These are phyloP conservation scores for Rhinichthys osculus DNA, from an alignment of 2,797 vertebrate genomes.

Conservation along the genomic window DNA sequence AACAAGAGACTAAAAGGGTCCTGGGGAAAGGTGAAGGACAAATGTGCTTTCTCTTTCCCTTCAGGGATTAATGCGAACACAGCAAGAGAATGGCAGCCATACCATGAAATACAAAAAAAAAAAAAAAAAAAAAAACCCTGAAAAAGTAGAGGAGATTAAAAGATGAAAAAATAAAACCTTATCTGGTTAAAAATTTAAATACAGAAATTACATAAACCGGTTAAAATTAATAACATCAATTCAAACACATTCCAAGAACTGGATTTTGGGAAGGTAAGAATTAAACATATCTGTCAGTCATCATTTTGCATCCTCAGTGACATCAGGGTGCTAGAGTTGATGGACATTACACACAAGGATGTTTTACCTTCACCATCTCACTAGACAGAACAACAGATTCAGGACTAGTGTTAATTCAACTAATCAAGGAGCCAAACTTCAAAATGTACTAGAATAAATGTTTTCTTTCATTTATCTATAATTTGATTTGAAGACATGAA, in stretches of 20 bases:
- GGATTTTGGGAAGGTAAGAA: constrained; percentile 9
- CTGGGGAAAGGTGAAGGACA: not conserved
- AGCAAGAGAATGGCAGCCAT: constrained; percentile 45
- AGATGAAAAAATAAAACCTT: not conserved
- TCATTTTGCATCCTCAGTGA: not conserved
- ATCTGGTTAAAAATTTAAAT: constrained; percentile 6
- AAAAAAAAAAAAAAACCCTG: constrained; percentile 31
- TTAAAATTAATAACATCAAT: constrained; percentile 20
- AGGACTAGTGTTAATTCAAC: not conserved
- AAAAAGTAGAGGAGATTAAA: constrained; percentile 10
- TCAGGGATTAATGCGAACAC: constrained; percentile 37
- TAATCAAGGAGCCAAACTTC: not conserved
- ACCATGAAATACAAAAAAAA: constrained; percentile 50
- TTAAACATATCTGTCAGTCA: not conserved
- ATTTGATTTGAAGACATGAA: not conserved
- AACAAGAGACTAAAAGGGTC: not conserved
- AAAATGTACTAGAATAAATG: not conserved
- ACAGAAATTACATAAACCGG: constrained; percentile 6
- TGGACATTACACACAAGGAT: not conserved
- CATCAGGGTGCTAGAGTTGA: not conserved
- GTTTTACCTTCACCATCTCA: constrained; percentile 6
- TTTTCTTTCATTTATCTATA: not conserved
- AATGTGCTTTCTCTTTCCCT: constrained; percentile 9
- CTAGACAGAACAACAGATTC: not conserved
- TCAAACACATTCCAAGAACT: not conserved